Evolutionary conservation across 1,140 invertebrate species (phyloP).

Genomic region (Lanistes nyassanus): DNA sequence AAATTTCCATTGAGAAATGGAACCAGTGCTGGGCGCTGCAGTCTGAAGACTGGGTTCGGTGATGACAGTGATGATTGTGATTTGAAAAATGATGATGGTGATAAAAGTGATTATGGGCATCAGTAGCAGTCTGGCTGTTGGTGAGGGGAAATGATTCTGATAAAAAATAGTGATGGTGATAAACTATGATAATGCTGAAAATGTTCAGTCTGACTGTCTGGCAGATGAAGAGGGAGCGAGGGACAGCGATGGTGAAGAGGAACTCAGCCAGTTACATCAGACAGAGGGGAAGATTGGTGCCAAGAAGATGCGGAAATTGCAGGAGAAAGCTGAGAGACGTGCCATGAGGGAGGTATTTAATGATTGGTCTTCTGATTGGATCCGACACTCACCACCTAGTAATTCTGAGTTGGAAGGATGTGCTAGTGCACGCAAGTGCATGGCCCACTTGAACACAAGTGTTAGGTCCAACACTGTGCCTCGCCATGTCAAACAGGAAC

Average conservation of each 20-base stretch:
- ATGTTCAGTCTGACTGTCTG: neutral
- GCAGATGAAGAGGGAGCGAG: conserved; percentile 32
- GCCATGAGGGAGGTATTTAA: conserved; percentile 77
- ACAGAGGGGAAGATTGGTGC: conserved; percentile 87
- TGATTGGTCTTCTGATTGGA: too few relatives aligned
- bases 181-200: neutral
- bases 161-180: neutral
- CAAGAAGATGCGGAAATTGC: conserved; percentile 72
- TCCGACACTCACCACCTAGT: too few relatives aligned
- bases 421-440: too few relatives aligned
- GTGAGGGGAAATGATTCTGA: conserved; percentile 3
- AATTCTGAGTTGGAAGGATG: too few relatives aligned
- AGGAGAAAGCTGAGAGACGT: conserved; percentile 86
- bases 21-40: too few relatives aligned
- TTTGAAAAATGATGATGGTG: neutral
- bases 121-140: neutral
- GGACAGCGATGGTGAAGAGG: conserved; percentile 48
- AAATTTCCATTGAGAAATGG: too few relatives aligned
- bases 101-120: neutral
- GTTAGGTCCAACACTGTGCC: too few relatives aligned
- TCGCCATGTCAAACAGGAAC: too few relatives aligned
- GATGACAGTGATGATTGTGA: too few relatives aligned
- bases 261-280: conserved; percentile 45
- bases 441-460: too few relatives aligned
- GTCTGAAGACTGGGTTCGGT: too few relatives aligned